Percentiles rank a stretch among this genome's conserved stretches.
These are phyloP conservation scores for Aspiorhynchus laticeps DNA, from an alignment of 2,113 vertebrate species.

Conservation along the genomic window DNA sequence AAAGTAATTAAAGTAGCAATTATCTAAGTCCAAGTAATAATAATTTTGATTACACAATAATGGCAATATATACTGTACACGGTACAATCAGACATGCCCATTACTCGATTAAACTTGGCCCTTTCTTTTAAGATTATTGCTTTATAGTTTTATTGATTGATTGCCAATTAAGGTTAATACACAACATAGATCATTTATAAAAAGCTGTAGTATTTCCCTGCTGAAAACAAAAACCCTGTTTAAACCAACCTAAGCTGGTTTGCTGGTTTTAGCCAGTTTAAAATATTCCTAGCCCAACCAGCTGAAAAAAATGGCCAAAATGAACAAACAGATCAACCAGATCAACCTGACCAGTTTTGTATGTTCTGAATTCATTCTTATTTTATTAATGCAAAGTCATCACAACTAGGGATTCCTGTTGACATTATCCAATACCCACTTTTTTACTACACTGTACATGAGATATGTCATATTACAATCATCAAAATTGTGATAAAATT, in stretches of 20 bases:
- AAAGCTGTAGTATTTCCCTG: neutral
- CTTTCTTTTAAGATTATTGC: neutral
- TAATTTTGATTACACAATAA: neutral
- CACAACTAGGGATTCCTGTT: neutral
- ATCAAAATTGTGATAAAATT: neutral
- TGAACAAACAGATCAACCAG: neutral
- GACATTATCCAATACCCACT: neutral
- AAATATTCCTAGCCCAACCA: neutral
- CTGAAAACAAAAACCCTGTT: neutral
- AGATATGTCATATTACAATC: neutral
- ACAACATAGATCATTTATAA: neutral
- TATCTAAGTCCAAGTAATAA: neutral
- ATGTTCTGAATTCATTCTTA: neutral
- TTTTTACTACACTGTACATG: neutral
- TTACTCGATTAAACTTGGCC: neutral
- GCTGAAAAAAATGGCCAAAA: neutral
- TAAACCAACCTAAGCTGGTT: neutral
- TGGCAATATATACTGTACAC: neutral
- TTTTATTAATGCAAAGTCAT: neutral
- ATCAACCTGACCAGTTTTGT: neutral
- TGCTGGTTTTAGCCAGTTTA: neutral
- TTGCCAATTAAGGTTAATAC: neutral
- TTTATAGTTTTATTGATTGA: slow-evolving; percentile 9
- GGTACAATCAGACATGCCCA: neutral
- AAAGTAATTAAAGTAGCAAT: neutral